Base-by-base conservation (phyloP, 2,888 invertebrate genomes). In the Poecilus cupreus region DNA sequence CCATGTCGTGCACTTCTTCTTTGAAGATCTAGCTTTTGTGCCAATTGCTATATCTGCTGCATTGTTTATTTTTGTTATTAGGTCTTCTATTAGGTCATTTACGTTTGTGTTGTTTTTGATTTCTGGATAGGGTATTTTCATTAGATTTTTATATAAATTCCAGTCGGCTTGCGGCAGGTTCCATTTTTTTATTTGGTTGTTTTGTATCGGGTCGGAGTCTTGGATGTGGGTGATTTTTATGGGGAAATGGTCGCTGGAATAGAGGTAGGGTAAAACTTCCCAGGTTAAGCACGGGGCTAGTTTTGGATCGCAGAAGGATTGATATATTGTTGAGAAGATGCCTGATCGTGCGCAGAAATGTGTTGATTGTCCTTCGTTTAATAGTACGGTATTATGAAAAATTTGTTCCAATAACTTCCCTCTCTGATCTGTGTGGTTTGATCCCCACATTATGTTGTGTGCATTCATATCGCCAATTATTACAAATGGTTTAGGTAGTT, bases 381-480 rank as follows among this genome's bases (percentile, higher is more conserved):
- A 10, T 10, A 26, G 32, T 10, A 57, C 18, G 0, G 13, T 8
- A 3, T 57, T 16, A 24, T 76, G 57, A 10, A 76, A 54, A 18
- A 26, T n/a, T n/a, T 76, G 10, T 11, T 68, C 79, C 39, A 39
- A 4, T 2, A n/a, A 43, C 8, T 79, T 68, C 4, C 64, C 64
- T n/a, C 20, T 16, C 37, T 22, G 11, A 13, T 68, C 39, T 10
- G 54, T 49, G 16, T 49, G 1, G 6, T 3, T 13, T 3, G 49
- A 79, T 3, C 79, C 79, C 68, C 79, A 79, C 11, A 43, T 8
- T 16, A 32, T 49, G 22, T 80, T 74, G 18, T 80, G 43, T 10
- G 70, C 22, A 46, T 80, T 80, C 13, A 80, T 75, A 24, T 80
- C 80, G 24, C 80, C 80, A n/a, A 76, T 18, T 20, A 80, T n/a